Percentiles rank a stretch among this genome's conserved stretches.
Evolutionary conservation across 1,140 invertebrate genomes (phyloP).

Genomic region (Oryctes rhinoceros): DNA sequence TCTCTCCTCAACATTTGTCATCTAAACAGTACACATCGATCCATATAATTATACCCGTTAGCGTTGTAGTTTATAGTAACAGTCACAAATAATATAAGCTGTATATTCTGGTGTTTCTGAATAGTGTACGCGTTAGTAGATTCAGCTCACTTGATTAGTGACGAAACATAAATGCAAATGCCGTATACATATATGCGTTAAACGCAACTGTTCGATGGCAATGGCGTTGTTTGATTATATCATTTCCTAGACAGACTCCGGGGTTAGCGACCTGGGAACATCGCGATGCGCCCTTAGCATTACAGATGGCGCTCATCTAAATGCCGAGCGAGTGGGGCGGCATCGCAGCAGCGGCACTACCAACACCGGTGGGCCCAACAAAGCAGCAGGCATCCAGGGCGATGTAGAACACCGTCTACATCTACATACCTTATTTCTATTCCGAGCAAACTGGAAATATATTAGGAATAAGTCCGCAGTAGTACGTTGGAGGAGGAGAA

Average conservation of each 20-base stretch:
- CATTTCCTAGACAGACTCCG: background rate
- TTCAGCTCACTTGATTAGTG: no score
- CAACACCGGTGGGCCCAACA: background rate
- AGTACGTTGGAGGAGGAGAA: background rate
- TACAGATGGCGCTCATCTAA: conserved; percentile 18
- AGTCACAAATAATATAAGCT: no score
- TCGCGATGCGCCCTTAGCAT: background rate
- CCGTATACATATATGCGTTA: background rate
- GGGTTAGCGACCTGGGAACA: background rate
- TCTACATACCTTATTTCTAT: conserved; percentile 23
- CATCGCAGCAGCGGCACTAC: background rate
- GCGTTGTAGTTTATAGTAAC: no score
- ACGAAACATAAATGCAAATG: no score
- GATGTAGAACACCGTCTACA: background rate
- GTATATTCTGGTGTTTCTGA: no score
- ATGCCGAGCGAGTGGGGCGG: background rate
- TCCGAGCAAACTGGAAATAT: conserved; percentile 23
- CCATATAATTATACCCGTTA: no score
- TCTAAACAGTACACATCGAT: no score
- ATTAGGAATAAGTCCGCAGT: conserved; percentile 15
- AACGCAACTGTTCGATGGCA: background rate
- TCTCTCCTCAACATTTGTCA: no score
- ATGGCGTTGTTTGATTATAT: conserved; percentile 14
- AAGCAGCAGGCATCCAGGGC: background rate
- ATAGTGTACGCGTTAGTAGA: no score